These are phyloP conservation scores for Myzus persicae DNA, from an alignment of 1,140 invertebrate species.

Conservation along the genomic window DNA sequence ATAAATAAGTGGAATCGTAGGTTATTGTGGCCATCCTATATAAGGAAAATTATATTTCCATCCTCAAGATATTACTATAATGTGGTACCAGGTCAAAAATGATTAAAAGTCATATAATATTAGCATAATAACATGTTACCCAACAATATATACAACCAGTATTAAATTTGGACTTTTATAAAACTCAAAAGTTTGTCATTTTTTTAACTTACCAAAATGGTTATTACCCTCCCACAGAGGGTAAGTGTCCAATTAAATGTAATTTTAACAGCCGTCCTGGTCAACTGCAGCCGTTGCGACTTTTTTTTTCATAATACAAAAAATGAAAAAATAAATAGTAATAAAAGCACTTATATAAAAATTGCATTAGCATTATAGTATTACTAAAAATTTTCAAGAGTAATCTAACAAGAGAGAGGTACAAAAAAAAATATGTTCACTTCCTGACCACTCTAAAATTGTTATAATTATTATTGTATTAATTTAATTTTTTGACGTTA, in stretches of 20 bases:
- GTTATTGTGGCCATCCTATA: background rate
- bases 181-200: background rate
- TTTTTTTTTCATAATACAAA: background rate
- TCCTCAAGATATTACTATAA: background rate
- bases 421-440: background rate
- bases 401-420: background rate
- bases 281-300: background rate
- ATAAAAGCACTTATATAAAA: background rate
- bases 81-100: background rate
- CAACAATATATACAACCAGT: background rate
- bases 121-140: background rate
- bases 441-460: background rate
- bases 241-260: constrained; percentile 7
- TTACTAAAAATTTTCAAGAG: background rate
- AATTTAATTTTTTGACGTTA: background rate
- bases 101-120: background rate
- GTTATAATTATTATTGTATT: background rate
- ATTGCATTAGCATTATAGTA: background rate
- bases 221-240: background rate
- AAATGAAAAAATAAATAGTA: constrained; percentile 9
- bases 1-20: background rate
- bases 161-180: constrained; percentile 2
- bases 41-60: background rate
- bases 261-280: background rate
- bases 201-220: constrained; percentile 15